Evolutionary conservation across 1,140 invertebrate genomes (phyloP), one percentile per base, ranked within the genome.

Genomic region (Micrasema longulum): DNA sequence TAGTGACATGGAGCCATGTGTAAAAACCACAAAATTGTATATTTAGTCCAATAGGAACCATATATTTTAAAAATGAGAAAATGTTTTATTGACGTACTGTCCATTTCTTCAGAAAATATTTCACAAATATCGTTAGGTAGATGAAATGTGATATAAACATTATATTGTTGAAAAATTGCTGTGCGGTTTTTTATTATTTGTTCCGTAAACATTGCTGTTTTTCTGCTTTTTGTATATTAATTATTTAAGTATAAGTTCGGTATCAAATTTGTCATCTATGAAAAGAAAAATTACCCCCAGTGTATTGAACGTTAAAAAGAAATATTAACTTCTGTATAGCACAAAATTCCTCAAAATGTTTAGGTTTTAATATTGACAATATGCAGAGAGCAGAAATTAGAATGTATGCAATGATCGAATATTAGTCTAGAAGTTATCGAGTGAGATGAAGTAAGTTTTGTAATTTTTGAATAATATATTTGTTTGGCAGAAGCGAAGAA

Each of bases 1-100:
- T 76, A 76, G 75, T 74, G 75, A 76, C 75, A 74, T 76, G 71
- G 70, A 67, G 72, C 72, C 75, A 63, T 74, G 75, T 74, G 72
- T 14, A 71, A 23, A 45, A 23, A 52, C 67, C 69, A 69, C 65
- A 31, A 18, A 31, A 50, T 55, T 65, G 62, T 73, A 47, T 26
- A 62, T 62, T 36, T 36, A 76, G 43, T 48, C 62, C 18, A 23
- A 23, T 55, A 55, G 52, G 22, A 31, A 55, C 22, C 50, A 18
- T 20, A 31, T 55, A 23, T 35, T 69, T 36, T 18, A 35, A 62
- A 60, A 69, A 47, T 66, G 26, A 55, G 26, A 16, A 31, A 55
- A 31, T 55, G 18, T 45, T 41, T 63, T 63, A 41, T 63, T 38
- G n/a, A 63, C 20, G 16, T 62, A 43, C 41, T 16, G 43, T 14